Evolutionary conservation across 2,888 invertebrate genomes (phyloP), one percentile per base, ranked within the genome.

Genomic region (Eremobia ochroleuca): DNA sequence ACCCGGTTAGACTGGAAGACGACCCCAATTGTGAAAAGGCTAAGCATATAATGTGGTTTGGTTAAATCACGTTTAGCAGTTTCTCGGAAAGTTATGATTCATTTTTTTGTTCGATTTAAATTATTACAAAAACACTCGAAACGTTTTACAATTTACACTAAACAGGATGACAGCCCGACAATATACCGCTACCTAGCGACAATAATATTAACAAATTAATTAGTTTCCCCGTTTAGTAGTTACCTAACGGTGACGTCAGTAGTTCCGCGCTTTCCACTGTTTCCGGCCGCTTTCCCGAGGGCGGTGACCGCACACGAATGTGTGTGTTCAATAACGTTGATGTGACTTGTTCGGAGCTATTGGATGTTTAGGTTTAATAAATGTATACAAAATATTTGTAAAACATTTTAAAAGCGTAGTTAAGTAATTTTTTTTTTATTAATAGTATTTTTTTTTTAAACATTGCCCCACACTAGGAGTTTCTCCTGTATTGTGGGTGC

Each of bases 251-350:
- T 94, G 92, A 93, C 92, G 93, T 93, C 92, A 92, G 62, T 8
- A 87, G 87, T 93, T 92, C 93, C 91, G 90, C 91, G 91, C 91
- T 93, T 94, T 94, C 92, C 94, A 90, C 89, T 87, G 89, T 89
- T 92, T 92, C 95, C 94, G 91, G 76, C 90, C 91, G 92, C 93
- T 94, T 94, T 94, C 94, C 94, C 94, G 89, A 84, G 93, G 92
- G 86, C 92, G 85, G 67, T 85, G 93, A 92, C 91, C 92, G 87
- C 85, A 67, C 8, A 11, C 40, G 28, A 21, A 43, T 59, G 73
- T 67, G 52, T 67, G 31, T 67, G 46, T 43, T 76, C 13, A 83
- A 31, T 58, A 52, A 2, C 31, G 25, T n/a, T 28, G 46, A 65
- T 65, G 81, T 49, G 31, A n/a, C 31, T 55, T 49, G 67, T 49